Percentiles rank a stretch among this genome's conserved stretches.
phyloP scores from a whole-genome alignment of 2,797 vertebrate species.

The Onychomys leucogaster region DNA sequence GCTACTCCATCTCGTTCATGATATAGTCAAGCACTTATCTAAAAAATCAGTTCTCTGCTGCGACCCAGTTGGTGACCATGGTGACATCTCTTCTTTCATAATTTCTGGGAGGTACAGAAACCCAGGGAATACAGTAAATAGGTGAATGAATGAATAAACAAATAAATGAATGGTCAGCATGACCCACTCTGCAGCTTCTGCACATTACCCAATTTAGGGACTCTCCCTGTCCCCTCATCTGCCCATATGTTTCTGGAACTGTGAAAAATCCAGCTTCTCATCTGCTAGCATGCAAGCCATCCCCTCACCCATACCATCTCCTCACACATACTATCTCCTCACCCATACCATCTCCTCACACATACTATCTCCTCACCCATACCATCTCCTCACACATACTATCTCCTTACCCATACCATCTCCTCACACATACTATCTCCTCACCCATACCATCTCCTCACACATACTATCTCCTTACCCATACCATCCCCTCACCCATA shows the following conservation, averaged over 20 bases:
- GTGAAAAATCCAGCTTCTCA: background rate
- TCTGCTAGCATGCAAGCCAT: background rate
- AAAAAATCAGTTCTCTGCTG: background rate
- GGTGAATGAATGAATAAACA: background rate
- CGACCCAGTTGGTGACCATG: background rate
- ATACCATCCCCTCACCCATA: background rate
- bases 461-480: background rate
- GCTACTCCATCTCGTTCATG: background rate
- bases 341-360: accelerated
- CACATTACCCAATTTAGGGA: background rate
- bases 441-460: background rate
- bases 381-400: background rate
- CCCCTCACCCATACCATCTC: background rate
- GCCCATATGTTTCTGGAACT: background rate
- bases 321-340: background rate
- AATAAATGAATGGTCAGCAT: background rate
- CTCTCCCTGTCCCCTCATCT: background rate
- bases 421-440: background rate
- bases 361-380: background rate
- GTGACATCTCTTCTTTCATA: background rate
- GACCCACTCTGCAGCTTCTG: background rate
- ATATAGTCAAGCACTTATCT: background rate
- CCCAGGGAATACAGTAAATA: background rate
- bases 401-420: background rate
- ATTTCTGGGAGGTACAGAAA: background rate